phyloP scores from a whole-genome alignment of 2,113 vertebrate species.

The Neogobius melanostomus region DNA sequence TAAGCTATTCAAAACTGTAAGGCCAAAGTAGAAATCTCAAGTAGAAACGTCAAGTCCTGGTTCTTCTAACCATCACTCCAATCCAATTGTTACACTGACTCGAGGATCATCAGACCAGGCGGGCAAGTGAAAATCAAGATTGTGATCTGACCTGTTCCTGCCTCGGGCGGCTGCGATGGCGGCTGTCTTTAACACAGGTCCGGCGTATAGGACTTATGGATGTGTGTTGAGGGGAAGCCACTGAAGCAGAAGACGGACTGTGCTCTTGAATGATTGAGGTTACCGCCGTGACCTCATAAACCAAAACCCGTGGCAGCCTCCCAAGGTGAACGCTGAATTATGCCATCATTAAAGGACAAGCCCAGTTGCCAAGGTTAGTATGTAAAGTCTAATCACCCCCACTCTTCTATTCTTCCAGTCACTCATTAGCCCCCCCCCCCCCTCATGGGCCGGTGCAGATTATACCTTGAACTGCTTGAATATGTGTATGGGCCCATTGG shows the following conservation, averaged over 20 bases:
- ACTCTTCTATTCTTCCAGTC: slow-evolving; percentile 68
- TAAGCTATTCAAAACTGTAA: no score
- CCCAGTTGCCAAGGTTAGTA: slow-evolving; percentile 82
- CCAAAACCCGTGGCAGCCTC: slow-evolving; percentile 80
- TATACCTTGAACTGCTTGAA: slow-evolving; percentile 78
- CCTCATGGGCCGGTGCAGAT: slow-evolving; percentile 72
- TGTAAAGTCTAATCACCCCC: slow-evolving; percentile 81
- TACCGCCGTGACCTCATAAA: slow-evolving; percentile 81
- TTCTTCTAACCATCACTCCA: background rate
- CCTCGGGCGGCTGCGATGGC: slow-evolving; percentile 27
- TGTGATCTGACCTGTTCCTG: slow-evolving; percentile 57
- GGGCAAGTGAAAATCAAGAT: slow-evolving; percentile 45
- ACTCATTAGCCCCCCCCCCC: slow-evolving; percentile 72
- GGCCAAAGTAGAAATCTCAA: no score
- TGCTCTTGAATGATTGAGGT: slow-evolving; percentile 84
- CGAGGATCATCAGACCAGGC: slow-evolving; percentile 43
- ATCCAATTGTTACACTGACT: slow-evolving; percentile 33
- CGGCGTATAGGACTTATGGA: slow-evolving; percentile 9
- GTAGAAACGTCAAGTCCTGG: no score
- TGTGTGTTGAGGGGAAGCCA: slow-evolving; percentile 66
- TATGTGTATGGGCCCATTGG: slow-evolving; percentile 65
- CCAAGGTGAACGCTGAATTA: slow-evolving; percentile 85
- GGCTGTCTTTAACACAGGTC: slow-evolving; percentile 50
- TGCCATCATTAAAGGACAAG: slow-evolving; percentile 83
- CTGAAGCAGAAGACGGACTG: slow-evolving; percentile 75